Evolutionary conservation across 2,797 vertebrate genomes (phyloP), one percentile per base, ranked within the genome.

Genomic region (Helostoma temminkii): DNA sequence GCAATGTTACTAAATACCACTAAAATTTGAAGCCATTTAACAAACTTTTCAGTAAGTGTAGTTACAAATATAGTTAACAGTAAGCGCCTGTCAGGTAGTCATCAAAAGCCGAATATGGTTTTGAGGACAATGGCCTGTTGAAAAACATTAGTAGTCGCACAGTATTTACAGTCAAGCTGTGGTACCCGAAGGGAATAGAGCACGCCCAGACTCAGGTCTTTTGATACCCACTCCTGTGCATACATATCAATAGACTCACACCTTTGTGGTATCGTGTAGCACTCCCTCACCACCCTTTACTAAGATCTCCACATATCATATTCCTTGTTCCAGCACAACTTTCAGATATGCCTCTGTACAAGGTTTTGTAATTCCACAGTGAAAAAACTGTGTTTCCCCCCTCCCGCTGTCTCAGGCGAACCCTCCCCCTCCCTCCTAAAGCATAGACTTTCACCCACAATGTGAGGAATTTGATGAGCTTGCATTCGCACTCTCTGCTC

Each of bases 391-490:
- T 43, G 32, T 59, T 62, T 66, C 36, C n/a, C 46, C 25, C 56
- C 60, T 66, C 46, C 49, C 26, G 18, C 46, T 34, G 55, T 83
- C 74, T 87, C 75, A 75, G 68, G 86, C 49, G 65, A 59, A 52
- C 57, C 54, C 70, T 66, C 57, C 73, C 76, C 74, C 61, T 62
- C 52, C 61, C 50, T 65, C 66, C 9, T 39, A 24, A 64, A 66
- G 62, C 72, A 53, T 9, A 85, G 76, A 86, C 85, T 58, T 87
- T 80, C 74, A 78, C 77, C 88, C 61, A 83, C 88, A 86, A 76
- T 71, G 77, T 78, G 64, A 90, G 88, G 90, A 92, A 92, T 93
- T 80, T 90, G 89, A 91, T 92, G 90, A 92, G 84, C 80, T 86
- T 83, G 91, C 87, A 87, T 81, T 84, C 52, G 46, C 12, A 32